Base-by-base conservation (phyloP, 2,888 invertebrate genomes). In the Keiferia lycopersicella region DNA sequence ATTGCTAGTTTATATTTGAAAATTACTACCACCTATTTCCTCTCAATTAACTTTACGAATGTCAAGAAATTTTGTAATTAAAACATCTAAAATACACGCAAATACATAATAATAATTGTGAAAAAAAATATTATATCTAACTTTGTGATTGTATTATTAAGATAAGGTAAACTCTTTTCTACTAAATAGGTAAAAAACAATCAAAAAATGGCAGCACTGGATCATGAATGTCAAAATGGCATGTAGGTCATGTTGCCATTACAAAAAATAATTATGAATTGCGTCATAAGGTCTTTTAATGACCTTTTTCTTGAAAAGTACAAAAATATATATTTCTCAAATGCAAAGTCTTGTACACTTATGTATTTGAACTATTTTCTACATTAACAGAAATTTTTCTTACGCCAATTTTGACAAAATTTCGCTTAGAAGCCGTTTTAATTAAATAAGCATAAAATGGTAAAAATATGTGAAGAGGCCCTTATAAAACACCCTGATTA, bases 1-100 rank as follows among this genome's bases (percentile, higher is more conserved):
- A 67, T 66, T 69, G 66, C 65, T 68, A 67, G 20, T 50, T 20
- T 18, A 26, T 7, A 0, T 7, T 53, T 2, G 7, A 26, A 39
- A 58, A 3, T 18, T 38, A 38, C 11, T 58, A 38, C 34, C 8
- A 8, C 6, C 3, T 34, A 34, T 34, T 34, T 34, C 10, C 10
- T 34, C 34, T 34, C 34, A 8, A 8, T 34, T 8, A 34, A 8
- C 6, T 34, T 10, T 34, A 34, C 16, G 22, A 30, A 30, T 45
- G n/a, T 45, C n/a, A 16, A 45, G 4, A 45, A 45, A 45, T 7
- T 16, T n/a, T 1, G 8, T 34, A 16, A 14, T 3, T 41, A 41
- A 3, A 45, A 16, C n/a, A 16, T 45, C 7, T 3, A 45, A 57
- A 1, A 14, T 2, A 34, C 26, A 16, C 30, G 14, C 30, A 30